Evolutionary conservation across 1,140 invertebrate genomes (phyloP).

Genomic region (Drosophila orosa): DNA sequence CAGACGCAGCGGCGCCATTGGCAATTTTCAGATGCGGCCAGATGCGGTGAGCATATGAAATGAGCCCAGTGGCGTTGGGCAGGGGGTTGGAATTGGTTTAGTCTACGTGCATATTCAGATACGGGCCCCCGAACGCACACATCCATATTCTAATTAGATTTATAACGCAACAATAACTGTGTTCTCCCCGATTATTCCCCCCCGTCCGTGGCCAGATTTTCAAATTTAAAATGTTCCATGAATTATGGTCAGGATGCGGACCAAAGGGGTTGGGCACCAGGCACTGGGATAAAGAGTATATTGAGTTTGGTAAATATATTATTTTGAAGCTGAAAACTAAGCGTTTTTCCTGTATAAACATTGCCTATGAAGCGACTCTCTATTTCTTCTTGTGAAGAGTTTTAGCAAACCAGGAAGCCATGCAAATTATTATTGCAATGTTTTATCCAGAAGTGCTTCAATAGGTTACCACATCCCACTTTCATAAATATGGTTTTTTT

Average conservation of each 20-base stretch:
- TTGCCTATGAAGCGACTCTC: no score
- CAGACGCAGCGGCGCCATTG: slow-evolving; percentile 77
- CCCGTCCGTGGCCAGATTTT: slow-evolving; percentile 45
- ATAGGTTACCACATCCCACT: no score
- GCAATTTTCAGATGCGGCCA: slow-evolving; percentile 78
- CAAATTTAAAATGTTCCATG: slow-evolving; percentile 64
- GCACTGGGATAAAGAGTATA: slow-evolving; percentile 2
- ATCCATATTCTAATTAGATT: slow-evolving; percentile 78
- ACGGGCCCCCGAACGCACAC: slow-evolving; percentile 45
- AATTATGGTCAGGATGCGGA: slow-evolving; percentile 63
- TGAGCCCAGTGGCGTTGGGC: slow-evolving; percentile 37
- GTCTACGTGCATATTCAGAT: slow-evolving; percentile 55
- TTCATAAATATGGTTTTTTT: no score
- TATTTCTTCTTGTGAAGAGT: no score
- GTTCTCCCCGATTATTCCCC: slow-evolving; percentile 15
- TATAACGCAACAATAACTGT: slow-evolving; percentile 73
- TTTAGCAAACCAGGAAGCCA: no score
- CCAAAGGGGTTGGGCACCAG: slow-evolving; percentile 15
- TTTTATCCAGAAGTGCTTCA: no score
- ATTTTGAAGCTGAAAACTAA: no score
- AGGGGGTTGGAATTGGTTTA: slow-evolving; percentile 35
- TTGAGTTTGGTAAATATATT: not conserved
- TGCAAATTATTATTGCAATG: no score
- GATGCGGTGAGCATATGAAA: slow-evolving; percentile 80
- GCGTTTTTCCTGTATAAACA: no score